A percentile compares a stretch with the other conserved stretches of the same genome.
Evolutionary conservation across 2,797 vertebrate genomes (phyloP).

Genomic region (Gorsachius magnificus): DNA sequence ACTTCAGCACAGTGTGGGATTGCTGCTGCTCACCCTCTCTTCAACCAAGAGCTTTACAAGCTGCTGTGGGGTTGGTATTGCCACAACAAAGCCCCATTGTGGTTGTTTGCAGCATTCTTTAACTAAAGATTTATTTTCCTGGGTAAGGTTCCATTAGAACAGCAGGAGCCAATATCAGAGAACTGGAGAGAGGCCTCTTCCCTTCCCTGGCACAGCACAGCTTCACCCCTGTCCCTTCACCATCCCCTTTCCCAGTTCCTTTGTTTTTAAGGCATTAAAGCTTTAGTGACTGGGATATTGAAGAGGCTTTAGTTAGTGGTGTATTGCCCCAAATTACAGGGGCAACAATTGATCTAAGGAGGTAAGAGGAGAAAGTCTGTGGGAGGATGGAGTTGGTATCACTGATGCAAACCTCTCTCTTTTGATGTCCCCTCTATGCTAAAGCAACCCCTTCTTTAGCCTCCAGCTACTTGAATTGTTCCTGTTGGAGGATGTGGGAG

Average conservation of each 20-base stretch:
- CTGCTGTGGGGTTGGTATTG: not conserved
- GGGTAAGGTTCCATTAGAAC: conserved; percentile 40
- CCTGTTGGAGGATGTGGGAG: not conserved
- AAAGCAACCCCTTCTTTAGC: not conserved
- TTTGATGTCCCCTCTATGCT: not conserved
- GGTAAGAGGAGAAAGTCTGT: not conserved
- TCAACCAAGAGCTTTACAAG: conserved; percentile 24
- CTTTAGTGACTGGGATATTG: not conserved
- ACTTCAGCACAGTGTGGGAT: not conserved
- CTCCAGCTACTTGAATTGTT: not conserved
- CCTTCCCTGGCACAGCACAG: not conserved
- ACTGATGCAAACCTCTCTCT: not conserved
- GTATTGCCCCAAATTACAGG: not conserved
- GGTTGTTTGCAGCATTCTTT: conserved; percentile 55
- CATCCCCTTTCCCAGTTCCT: not conserved
- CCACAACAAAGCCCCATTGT: conserved; percentile 31
- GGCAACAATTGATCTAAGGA: not conserved
- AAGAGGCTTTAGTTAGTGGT: not conserved
- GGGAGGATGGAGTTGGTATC: not conserved
- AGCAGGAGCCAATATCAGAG: conserved; percentile 27
- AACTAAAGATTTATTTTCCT: conserved; percentile 51
- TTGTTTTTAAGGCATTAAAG: not conserved
- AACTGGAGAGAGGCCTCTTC: not conserved
- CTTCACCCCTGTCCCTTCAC: not conserved
- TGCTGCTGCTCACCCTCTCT: not conserved